Conservation (phyloP, 2,888 invertebrate species). For the Osmoderma eremita region DNA sequence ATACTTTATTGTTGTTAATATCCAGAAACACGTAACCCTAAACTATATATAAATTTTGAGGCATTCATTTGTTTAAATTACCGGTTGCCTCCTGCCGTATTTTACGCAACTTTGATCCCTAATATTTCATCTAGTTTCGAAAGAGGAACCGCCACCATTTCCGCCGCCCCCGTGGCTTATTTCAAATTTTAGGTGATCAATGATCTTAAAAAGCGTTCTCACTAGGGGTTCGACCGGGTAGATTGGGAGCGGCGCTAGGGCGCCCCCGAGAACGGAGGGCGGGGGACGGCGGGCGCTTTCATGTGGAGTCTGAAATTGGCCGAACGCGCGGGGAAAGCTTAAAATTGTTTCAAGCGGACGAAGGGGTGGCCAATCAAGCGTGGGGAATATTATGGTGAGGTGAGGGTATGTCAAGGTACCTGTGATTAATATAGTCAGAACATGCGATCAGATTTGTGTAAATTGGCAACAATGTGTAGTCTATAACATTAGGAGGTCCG, state of each 20-base stretch:
- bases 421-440: slow-evolving; percentile 67
- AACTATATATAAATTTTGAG: too few relatives aligned
- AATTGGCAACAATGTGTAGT: slow-evolving; percentile 60
- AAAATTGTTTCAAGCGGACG: slow-evolving; percentile 59
- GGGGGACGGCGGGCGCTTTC: slow-evolving; percentile 40
- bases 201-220: slow-evolving; percentile 58
- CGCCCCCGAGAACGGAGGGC: neutral
- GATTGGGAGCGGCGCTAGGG: slow-evolving; percentile 8
- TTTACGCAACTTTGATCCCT: slow-evolving; percentile 1
- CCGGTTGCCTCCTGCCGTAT: neutral
- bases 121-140: slow-evolving; percentile 45
- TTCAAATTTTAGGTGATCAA: slow-evolving; percentile 59
- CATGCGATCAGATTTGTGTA: slow-evolving; percentile 67
- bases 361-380: slow-evolving; percentile 57
- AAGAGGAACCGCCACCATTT: slow-evolving; percentile 44
- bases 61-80: slow-evolving; percentile 18
- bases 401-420: slow-evolving; percentile 64
- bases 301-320: slow-evolving; percentile 49
- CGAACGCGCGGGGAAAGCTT: slow-evolving; percentile 47
- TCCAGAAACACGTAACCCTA: too few relatives aligned
- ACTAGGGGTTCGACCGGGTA: slow-evolving; percentile 40
- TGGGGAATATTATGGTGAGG: slow-evolving; percentile 55
- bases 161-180: slow-evolving; percentile 50
- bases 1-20: too few relatives aligned
- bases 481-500: slow-evolving; percentile 47